A percentile compares a stretch with the other conserved stretches of the same genome.
phyloP scores from a whole-genome alignment of 2,113 vertebrate genomes.

The Paraplagusia blochii region DNA sequence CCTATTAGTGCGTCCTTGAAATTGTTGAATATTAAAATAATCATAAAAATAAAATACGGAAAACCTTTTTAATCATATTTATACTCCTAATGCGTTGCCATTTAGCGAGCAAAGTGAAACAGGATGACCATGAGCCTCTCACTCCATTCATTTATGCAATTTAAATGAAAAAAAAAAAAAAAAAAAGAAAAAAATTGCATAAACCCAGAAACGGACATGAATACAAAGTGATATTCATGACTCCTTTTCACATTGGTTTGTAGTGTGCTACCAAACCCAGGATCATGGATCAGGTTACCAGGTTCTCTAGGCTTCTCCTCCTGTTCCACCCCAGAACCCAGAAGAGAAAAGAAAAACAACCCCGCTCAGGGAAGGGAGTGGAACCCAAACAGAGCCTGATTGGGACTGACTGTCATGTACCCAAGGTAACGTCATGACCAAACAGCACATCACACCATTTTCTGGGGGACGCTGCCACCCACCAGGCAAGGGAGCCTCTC shows the following conservation, averaged over 20 bases:
- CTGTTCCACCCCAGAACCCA: slow-evolving; percentile 67
- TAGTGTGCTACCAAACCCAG: slow-evolving; percentile 8
- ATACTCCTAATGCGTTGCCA: no score
- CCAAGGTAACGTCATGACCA: slow-evolving; percentile 99
- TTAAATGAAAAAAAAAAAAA: slow-evolving; percentile 34
- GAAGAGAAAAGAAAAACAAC: slow-evolving; percentile 27
- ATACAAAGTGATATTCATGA: slow-evolving; percentile 28
- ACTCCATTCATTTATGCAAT: slow-evolving; percentile 64
- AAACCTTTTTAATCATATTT: no score
- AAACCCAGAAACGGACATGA: slow-evolving; percentile 20
- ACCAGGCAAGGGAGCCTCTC: slow-evolving; percentile 88
- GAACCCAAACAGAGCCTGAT: slow-evolving; percentile 87
- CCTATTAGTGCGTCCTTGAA: no score
- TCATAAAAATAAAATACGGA: no score
- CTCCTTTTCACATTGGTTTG: slow-evolving; percentile 5
- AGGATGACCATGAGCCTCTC: slow-evolving; percentile 60
- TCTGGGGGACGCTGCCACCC: slow-evolving; percentile 87
- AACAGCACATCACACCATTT: slow-evolving; percentile 95
- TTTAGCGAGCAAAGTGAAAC: slow-evolving; percentile 52
- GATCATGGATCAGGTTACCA: slow-evolving; percentile 66
- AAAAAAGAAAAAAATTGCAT: slow-evolving; percentile 17
- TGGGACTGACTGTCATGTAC: slow-evolving; percentile 99
- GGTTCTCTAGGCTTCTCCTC: slow-evolving; percentile 69
- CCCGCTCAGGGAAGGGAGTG: slow-evolving; percentile 13
- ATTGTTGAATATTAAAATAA: no score